Evolutionary conservation across 2,113 vertebrate genomes (phyloP).

Genomic region (Saccopteryx leptura): DNA sequence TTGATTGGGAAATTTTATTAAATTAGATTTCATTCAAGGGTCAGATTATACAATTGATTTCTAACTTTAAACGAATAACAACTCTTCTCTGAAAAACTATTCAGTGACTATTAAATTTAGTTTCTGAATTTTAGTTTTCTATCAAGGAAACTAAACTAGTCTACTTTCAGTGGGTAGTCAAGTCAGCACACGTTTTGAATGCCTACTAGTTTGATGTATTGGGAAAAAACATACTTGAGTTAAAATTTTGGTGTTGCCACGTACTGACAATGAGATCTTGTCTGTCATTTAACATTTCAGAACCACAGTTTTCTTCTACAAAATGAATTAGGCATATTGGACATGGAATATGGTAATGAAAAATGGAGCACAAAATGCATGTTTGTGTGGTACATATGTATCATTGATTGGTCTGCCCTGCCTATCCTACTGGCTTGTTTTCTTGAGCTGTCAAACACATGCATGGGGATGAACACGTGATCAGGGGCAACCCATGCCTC

Average conservation of each 20-base stretch:
- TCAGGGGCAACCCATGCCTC: too few species aligned
- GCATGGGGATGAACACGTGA: rapidly evolving
- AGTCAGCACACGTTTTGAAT: neutral
- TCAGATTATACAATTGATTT: neutral
- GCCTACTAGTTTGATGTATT: neutral
- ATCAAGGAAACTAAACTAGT: neutral
- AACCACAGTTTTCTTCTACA: neutral
- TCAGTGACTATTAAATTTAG: neutral
- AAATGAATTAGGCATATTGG: neutral
- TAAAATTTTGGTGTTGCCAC: neutral
- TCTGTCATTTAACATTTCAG: neutral
- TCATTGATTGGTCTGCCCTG: neutral
- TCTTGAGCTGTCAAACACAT: neutral
- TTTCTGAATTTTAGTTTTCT: neutral
- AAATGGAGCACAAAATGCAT: neutral
- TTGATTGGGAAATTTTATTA: neutral
- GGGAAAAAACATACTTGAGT: neutral
- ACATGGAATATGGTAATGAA: neutral
- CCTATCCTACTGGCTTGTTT: too few species aligned
- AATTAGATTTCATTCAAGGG: neutral
- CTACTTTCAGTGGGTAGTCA: neutral
- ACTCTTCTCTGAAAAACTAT: neutral
- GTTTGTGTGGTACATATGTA: rapidly evolving
- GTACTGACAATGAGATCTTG: neutral
- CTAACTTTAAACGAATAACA: neutral